Base-by-base conservation (phyloP, 2,888 invertebrate genomes). In the Aphidoletes aphidimyza region DNA sequence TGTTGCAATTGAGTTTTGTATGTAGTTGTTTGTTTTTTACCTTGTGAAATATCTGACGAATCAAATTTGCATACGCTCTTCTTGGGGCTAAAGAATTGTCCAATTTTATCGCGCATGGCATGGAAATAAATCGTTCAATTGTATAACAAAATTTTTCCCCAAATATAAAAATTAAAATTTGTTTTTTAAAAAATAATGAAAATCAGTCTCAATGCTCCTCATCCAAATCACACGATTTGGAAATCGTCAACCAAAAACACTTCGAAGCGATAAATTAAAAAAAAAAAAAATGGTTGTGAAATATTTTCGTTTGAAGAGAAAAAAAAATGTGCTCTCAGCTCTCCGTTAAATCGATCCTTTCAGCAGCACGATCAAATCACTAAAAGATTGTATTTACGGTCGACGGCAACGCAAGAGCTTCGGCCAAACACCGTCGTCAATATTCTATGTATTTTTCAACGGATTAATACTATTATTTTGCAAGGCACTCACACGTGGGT, bases 101-200 rank as follows among this genome's bases (percentile, higher is more conserved):
- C 88, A 88, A 90, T 88, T 90, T 90, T 90, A 89, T 90, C 90
- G 89, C 90, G 90, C 90, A 90, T 90, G 90, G 90, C 90, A 90
- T 90, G 90, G 81, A 81, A 81, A n/a, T 37, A 34, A 37, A 37
- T 11, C 5, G 19, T 3, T 36, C 0, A 78, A 81, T 6, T 37
- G 5, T 36, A 14, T 36, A 19, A 36, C 37, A 22, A 81, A 81
- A 81, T n/a, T 37, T 37, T 81, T n/a, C 37, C 17, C 11, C 0
- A 36, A 78, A 36, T 54, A 54, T 9, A 54, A 26, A 78, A 78
- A 78, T 36, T 36, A 78, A 34, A 30, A 69, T 14, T 11, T 30
- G 22, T 37, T 37, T 81, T 37, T 81, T 36, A 8, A 78, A 59
- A 59, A 59, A 22, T 26, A 1, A 8, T 69, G 1, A 81, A 81